Conservation (phyloP, 2,797 vertebrate species). For the Phyllotis vaccarum region DNA sequence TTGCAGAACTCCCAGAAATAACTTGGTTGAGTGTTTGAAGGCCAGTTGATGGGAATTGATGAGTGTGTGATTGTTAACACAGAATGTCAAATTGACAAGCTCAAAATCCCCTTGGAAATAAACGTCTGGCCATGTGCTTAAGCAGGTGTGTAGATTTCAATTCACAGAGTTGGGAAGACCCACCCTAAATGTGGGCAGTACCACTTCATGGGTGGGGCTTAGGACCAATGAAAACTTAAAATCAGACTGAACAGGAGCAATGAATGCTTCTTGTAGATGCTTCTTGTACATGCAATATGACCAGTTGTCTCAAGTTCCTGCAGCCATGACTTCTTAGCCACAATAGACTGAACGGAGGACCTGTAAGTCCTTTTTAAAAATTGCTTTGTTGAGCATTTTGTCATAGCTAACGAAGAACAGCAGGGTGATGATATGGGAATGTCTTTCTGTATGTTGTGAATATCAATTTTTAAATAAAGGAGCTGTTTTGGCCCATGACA, state of each 20-base stretch:
- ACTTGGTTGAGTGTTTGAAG: neutral
- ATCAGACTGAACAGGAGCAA: neutral
- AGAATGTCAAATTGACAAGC: neutral
- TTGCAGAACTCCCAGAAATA: neutral
- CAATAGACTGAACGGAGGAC: neutral
- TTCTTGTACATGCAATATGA: neutral
- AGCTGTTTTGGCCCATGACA: no score
- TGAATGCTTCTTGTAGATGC: neutral
- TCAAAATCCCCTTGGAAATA: neutral
- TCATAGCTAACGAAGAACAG: neutral
- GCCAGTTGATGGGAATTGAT: neutral
- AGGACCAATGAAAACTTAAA: neutral
- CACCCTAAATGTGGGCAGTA: neutral
- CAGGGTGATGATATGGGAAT: no score
- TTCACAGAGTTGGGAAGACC: neutral
- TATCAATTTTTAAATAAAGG: no score
- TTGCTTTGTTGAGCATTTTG: neutral
- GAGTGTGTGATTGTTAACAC: neutral
- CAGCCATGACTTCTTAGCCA: neutral
- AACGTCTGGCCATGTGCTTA: neutral
- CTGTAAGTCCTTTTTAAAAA: neutral
- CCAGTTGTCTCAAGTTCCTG: neutral
- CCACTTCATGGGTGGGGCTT: neutral
- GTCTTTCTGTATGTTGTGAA: no score
- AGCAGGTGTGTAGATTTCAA: neutral